Evolutionary conservation across 2,113 vertebrate species (phyloP).

Genomic region (Proteles cristata): DNA sequence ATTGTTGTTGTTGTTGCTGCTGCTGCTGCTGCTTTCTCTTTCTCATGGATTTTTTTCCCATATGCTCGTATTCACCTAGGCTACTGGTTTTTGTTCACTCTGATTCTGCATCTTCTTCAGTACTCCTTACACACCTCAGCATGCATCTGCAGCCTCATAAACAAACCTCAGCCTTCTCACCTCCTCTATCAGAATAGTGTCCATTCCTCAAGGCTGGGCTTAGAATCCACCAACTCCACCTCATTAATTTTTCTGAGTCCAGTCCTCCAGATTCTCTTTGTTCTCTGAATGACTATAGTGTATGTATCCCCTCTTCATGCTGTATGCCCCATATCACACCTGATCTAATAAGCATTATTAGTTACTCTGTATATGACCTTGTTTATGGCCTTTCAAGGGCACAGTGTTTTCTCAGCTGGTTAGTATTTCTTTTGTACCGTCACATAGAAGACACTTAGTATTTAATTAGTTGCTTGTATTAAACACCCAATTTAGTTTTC

Average conservation of each 20-base stretch:
- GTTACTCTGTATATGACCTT: not conserved
- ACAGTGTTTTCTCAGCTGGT: conserved; percentile 4
- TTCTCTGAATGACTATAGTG: not conserved
- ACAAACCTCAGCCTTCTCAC: not conserved
- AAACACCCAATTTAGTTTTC: conserved; percentile 18
- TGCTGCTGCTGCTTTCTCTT: not conserved
- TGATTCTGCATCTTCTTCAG: not conserved
- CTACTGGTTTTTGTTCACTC: not conserved
- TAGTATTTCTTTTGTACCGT: not conserved
- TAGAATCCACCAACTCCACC: not conserved
- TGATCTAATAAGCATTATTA: not conserved
- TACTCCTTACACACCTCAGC: not conserved
- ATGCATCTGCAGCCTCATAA: not conserved
- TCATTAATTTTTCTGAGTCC: not conserved
- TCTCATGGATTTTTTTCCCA: not conserved
- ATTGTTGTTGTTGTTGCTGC: not conserved
- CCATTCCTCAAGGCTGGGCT: not conserved
- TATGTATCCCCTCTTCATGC: not conserved
- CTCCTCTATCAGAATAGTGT: not conserved
- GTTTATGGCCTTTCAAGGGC: not conserved
- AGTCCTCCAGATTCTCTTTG: not conserved
- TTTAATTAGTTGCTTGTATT: conserved; percentile 38
- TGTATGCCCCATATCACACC: not conserved
- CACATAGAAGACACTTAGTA: not conserved
- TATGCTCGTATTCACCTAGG: not conserved